Evolutionary conservation across 2,888 invertebrate species (phyloP), one percentile per base, ranked within the genome.

Genomic region (Catocala fraxini): DNA sequence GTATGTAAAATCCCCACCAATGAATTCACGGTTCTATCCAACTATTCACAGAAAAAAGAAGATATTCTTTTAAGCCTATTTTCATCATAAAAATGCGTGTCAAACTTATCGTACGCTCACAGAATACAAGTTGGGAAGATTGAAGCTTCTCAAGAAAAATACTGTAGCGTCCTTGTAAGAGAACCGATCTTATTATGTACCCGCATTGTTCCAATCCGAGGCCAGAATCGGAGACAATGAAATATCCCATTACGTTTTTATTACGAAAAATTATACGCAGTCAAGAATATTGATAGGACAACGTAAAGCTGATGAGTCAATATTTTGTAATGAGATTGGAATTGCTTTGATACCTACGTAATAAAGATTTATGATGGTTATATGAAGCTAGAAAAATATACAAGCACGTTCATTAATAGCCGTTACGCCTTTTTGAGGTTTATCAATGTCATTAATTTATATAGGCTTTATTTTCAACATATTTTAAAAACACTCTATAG

Each of bases 171-270:
- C 57, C 60, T 70, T 68, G 68, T 63, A 71, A 58, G 62, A 62
- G 55, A 68, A 59, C 58, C 65, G 62, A 75, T 75, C 71, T 75
- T 77, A 79, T 80, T 80, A 80, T 70, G 59, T 64, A 60, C 70
- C 56, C 67, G 53, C 68, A 75, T 79, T 83, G 76, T 80, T 84
- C 77, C 75, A 77, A 81, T 77, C 74, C 65, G 68, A 70, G 55
- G 66, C 65, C 67, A 62, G n/a, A 63, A 59, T 67, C 71, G 75
- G 70, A 63, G 65, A 71, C 60, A 66, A 64, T 69, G 64, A 63
- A 75, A 77, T 66, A 68, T 73, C 58, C 59, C 67, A 66, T 70
- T 56, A 63, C 68, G 59, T 63, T 71, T 68, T 63, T 71, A 68
- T 64, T 59, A 46, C 46, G 54, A 60, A 39, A 62, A 73, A 70